Conservation (phyloP, 2,888 invertebrate species). For the Chrysolina oricalcia region DNA sequence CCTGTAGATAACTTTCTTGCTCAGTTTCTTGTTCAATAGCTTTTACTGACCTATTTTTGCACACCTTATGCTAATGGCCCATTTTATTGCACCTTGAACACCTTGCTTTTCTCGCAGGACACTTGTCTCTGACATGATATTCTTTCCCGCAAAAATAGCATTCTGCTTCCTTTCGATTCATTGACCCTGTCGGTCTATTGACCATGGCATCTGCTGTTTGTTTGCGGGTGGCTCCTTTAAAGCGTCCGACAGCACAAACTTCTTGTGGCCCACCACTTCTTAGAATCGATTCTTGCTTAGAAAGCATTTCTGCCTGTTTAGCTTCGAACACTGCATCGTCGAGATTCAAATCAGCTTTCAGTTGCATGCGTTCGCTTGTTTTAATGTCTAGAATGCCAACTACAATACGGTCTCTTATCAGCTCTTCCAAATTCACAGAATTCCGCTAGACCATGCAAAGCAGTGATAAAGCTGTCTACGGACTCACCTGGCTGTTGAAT, state of each 20-base stretch:
- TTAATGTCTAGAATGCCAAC: background rate
- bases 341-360: background rate
- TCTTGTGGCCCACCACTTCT: too few species aligned
- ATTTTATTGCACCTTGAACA: background rate
- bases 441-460: background rate
- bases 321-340: background rate
- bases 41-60: background rate
- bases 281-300: too few species aligned
- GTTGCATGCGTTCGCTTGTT: background rate
- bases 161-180: background rate
- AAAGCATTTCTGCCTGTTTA: too few species aligned
- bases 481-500: background rate
- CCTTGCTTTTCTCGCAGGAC: too few species aligned
- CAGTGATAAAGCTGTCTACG: background rate
- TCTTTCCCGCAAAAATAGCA: background rate
- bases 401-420: background rate
- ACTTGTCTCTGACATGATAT: background rate
- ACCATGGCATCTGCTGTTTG: background rate
- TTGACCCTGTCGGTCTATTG: background rate
- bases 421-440: background rate
- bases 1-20: too few species aligned
- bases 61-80: background rate
- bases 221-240: too few species aligned
- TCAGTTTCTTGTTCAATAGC: background rate
- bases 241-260: too few species aligned